A percentile compares a stretch with the other conserved stretches of the same genome.
Evolutionary conservation across 2,888 invertebrate genomes (phyloP).

Genomic region (Phragmatobia fuliginosa): DNA sequence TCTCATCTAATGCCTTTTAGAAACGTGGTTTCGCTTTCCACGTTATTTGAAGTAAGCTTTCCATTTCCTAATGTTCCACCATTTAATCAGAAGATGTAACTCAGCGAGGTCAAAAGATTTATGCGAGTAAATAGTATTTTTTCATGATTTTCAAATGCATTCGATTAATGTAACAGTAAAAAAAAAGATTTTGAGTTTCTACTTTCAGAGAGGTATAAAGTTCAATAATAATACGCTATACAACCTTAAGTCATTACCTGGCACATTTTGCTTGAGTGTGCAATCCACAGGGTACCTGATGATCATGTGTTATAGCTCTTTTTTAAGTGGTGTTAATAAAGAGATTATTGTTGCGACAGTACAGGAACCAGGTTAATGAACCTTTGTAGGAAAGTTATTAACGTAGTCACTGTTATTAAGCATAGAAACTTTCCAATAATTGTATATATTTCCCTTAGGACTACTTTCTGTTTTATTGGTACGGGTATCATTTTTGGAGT

Average conservation of each 20-base stretch:
- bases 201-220: background rate
- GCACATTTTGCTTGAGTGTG: background rate
- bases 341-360: background rate
- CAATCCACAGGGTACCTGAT: background rate
- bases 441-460: background rate
- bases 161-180: background rate
- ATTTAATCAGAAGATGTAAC: background rate
- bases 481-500: background rate
- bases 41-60: slow-evolving; percentile 2
- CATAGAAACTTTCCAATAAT: background rate
- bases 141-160: background rate
- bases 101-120: background rate
- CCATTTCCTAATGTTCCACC: background rate
- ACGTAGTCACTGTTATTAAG: background rate
- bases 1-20: slow-evolving; percentile 11
- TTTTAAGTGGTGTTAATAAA: background rate
- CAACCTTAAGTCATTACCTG: background rate
- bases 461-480: background rate
- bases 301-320: background rate
- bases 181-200: background rate
- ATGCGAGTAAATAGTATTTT: background rate
- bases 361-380: background rate
- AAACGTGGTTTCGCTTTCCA: slow-evolving; percentile 4
- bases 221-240: background rate
- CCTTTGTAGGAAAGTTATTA: background rate